These are phyloP conservation scores for Malacosoma neustria DNA, from an alignment of 2,888 invertebrate genomes.

Conservation along the genomic window DNA sequence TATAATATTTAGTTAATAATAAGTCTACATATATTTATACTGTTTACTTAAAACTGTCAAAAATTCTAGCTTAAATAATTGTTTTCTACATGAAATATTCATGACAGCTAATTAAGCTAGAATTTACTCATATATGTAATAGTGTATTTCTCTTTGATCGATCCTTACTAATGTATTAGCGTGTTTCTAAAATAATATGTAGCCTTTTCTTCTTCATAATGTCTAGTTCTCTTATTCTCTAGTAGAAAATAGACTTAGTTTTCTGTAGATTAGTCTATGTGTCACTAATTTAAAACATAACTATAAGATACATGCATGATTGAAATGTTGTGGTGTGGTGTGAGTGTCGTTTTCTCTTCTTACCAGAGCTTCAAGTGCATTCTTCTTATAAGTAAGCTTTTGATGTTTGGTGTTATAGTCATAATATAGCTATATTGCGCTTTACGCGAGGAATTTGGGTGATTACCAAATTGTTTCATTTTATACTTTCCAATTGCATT, in stretches of 20 bases:
- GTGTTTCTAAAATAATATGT: conserved; percentile 2
- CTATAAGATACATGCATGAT: conserved; percentile 14
- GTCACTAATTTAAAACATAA: conserved; percentile 64
- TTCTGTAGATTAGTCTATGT: conserved; percentile 56
- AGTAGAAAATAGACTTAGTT: conserved; percentile 30
- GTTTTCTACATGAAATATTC: no score
- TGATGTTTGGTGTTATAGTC: conserved; percentile 57
- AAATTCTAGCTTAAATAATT: no score
- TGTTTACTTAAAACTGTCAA: no score
- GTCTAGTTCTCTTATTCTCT: background rate
- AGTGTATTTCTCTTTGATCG: no score
- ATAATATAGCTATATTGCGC: conserved; percentile 29
- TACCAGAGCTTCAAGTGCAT: conserved; percentile 34
- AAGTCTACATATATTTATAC: no score
- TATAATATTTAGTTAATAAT: no score
- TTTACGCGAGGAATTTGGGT: conserved; percentile 70
- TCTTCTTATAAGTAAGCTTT: conserved; percentile 54
- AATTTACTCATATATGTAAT: no score
- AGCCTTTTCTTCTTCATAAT: background rate
- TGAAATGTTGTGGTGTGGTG: conserved; percentile 21
- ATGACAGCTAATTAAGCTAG: no score
- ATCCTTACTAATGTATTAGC: background rate
- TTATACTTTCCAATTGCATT: conserved; percentile 8
- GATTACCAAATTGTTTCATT: conserved; percentile 57
- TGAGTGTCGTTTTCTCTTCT: conserved; percentile 62